These are phyloP conservation scores for Metellina segmentata DNA, from an alignment of 2,888 invertebrate genomes.

Conservation along the genomic window DNA sequence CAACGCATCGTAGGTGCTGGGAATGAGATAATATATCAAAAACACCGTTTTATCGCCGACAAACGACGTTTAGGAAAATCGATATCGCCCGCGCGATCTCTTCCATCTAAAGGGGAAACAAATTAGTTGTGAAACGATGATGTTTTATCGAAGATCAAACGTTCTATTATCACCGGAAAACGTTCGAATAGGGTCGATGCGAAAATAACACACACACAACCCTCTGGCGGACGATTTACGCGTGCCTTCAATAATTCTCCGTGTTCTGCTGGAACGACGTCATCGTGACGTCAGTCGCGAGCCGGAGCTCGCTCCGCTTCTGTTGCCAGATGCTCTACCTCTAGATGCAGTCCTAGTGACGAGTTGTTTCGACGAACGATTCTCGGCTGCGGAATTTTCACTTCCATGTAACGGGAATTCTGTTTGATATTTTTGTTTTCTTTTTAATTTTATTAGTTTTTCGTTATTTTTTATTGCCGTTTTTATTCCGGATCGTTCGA, in stretches of 20 bases:
- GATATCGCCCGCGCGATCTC: not conserved
- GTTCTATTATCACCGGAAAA: slow-evolving; percentile 1
- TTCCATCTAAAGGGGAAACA: not conserved
- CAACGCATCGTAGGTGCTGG: not conserved
- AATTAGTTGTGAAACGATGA: not conserved
- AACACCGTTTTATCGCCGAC: not conserved
- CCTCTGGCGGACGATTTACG: not conserved
- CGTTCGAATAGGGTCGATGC: not conserved
- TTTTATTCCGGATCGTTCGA: not conserved
- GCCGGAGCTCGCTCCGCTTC: not conserved
- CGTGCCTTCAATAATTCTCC: not conserved
- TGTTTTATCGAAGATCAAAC: not conserved
- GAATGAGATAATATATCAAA: not conserved
- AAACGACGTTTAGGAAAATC: not conserved
- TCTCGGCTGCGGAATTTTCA: not conserved
- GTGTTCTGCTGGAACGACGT: not conserved
- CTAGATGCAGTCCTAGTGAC: not conserved
- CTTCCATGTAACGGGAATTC: not conserved
- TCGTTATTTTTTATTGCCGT: not conserved
- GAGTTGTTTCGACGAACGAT: not conserved
- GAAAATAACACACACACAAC: slow-evolving; percentile 1
- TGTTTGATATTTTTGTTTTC: not conserved
- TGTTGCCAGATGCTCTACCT: not conserved
- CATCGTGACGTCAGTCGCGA: not conserved
- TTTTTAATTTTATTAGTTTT: not conserved